Evolutionary conservation across 2,113 vertebrate genomes (phyloP), one percentile per base, ranked within the genome.

Genomic region (Rafetus swinhoei): DNA sequence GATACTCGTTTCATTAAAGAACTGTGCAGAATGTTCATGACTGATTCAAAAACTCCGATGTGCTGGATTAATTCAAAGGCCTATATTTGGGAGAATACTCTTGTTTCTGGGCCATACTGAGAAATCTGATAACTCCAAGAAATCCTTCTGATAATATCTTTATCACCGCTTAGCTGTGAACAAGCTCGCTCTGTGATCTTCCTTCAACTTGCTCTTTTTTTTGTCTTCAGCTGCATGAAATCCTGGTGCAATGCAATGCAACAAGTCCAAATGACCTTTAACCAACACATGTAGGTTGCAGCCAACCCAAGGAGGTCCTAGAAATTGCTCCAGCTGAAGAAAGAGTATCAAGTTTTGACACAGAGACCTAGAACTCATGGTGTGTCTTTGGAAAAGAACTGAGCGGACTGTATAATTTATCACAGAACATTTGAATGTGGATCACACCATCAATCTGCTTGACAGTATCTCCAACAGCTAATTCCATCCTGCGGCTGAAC

Each of bases 341-440:
- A 84, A 62, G 45, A 86, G 65, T 8, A 69, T 0, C 22, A 92
- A 89, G 95, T 62, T 91, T 53, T 87, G 88, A 86, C 0, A 3
- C 87, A 72, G 25, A 62, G 84, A 22, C 93, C 92, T 90, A 89
- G 90, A 87, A 92, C 91, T 95, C 95, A 29, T 15, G 90, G 94
- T 81, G 89, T 85, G 86, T 77, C 94, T 97, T 97, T 96, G 95
- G 96, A 97, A 92, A 95, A 97, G 96, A 95, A 97, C 81, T 16
- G 86, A 94, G 39, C 39, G 87, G 95, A 93, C 96, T n/a, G 92
- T 84, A 84, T 93, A 97, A 97, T 98, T 97, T 98, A 97, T 97
- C 97, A 98, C 97, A n/a, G 87, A 96, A 86, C 86, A 87, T 81
- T 94, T 95, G 96, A 94, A 85, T 19, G 11, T 27, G 88, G 95